A percentile compares a stretch with the other conserved stretches of the same genome.
Conservation (phyloP, 2,888 invertebrate species). For the Piscicola geometra region DNA sequence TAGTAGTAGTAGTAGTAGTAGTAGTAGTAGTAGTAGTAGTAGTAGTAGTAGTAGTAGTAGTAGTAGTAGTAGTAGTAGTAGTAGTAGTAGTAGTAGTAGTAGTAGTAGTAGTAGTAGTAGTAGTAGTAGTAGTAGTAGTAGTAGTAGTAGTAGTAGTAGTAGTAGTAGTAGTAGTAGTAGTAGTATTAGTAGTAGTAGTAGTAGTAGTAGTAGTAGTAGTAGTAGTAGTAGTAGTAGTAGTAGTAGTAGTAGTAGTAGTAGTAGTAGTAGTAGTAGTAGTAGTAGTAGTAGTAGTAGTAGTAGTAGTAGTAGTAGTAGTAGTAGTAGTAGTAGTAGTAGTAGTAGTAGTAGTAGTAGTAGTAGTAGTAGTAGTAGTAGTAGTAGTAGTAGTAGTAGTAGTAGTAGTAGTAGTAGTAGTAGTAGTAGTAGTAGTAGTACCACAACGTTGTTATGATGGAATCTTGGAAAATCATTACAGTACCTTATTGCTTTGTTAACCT, state of each 20-base stretch:
- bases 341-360: slow-evolving; percentile 18
- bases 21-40: slow-evolving; percentile 18
- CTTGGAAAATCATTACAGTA: no score
- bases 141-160: slow-evolving; percentile 18
- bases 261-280: slow-evolving; percentile 18
- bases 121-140: slow-evolving; percentile 18
- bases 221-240: slow-evolving; percentile 18
- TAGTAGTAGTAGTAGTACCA: slow-evolving; percentile 1
- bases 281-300: slow-evolving; percentile 18
- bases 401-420: slow-evolving; percentile 18
- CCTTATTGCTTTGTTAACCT: no score
- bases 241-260: slow-evolving; percentile 18
- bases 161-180: slow-evolving; percentile 18
- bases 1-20: slow-evolving; percentile 16
- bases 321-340: slow-evolving; percentile 18
- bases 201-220: slow-evolving; percentile 18
- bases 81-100: slow-evolving; percentile 18
- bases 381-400: slow-evolving; percentile 18
- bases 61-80: slow-evolving; percentile 18
- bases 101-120: slow-evolving; percentile 18
- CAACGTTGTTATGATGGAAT: no score
- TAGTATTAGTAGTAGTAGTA: slow-evolving; percentile 15
- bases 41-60: slow-evolving; percentile 18
- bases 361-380: slow-evolving; percentile 18
- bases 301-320: slow-evolving; percentile 18